Base-by-base conservation (phyloP, 2,797 vertebrate genomes). In the Protosalanx chinensis region DNA sequence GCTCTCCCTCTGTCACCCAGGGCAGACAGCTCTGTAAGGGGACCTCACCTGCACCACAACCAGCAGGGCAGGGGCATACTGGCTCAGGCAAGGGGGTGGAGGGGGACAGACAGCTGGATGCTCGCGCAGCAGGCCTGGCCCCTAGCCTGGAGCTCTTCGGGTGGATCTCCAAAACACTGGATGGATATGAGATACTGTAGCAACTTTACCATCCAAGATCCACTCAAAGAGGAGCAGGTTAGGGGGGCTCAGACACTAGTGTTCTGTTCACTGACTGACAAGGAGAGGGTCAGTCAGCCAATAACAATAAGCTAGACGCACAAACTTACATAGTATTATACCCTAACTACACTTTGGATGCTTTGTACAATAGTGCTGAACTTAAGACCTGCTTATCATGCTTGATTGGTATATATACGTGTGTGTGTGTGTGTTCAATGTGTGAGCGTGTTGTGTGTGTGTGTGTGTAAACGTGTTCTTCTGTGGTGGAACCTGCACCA, bases 301-400 rank as follows among this genome's bases (percentile, higher is more conserved):
- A 86, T 83, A 85, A 81, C 81, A 81, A 85, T 82, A 70, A 70
- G 51, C 68, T 81, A 79, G 74, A 86, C 81, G 84, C 81, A 87
- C 80, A 85, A 82, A 87, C 74, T 75, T 82, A 88, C 85, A 90
- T 83, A 77, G 86, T 88, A 87, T 84, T 88, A 33, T 37, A 84
- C 86, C 84, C 85, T 89, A 67, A 84, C 88, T 89, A 90, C 89
- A 90, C 82, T 88, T 88, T 88, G 85, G 88, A 91, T 90, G 86
- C 86, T 90, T 90, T 90, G 72, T 91, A 91, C 89, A 91, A 91
- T 90, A 90, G 88, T 90, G 89, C 88, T 90, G 84, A 91, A 91
- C 89, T 88, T 90, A 91, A 91, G 90, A 91, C 90, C 90, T 91
- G 90, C 90, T 91, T 86, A 80, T 90, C 89, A 91, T 91, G 88